These are phyloP conservation scores for Aphyosemion australe DNA, from an alignment of 2,113 vertebrate genomes.

Conservation along the genomic window DNA sequence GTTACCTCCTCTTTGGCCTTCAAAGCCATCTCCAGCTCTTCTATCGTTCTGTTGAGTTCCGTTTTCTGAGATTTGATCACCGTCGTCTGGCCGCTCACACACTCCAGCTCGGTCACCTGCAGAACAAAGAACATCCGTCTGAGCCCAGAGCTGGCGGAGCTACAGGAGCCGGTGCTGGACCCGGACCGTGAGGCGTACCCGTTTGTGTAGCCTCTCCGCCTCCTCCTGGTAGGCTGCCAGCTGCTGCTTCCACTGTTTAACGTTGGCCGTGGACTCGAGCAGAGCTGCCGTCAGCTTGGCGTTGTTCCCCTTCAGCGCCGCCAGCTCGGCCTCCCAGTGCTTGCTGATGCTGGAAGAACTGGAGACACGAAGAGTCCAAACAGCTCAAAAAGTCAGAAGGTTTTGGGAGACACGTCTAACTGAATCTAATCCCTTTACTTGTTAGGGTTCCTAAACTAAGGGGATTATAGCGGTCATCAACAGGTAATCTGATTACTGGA, in stretches of 20 bases:
- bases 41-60: constrained; percentile 95
- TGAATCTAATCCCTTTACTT: no score
- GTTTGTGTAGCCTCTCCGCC: constrained; percentile 93
- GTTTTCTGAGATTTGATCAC: constrained; percentile 93
- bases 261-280: constrained; percentile 96
- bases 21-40: constrained; percentile 89
- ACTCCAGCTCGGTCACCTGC: constrained; percentile 97
- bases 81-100: constrained; percentile 92
- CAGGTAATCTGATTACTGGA: no score
- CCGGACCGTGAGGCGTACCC: constrained; percentile 71
- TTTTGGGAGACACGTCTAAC: no score
- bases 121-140: constrained; percentile 23
- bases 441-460: no score
- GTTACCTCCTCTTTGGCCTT: constrained; percentile 93
- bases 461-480: no score
- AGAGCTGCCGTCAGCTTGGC: constrained; percentile 98
- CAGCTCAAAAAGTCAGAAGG: no score
- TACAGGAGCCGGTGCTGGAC: neutral
- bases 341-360: constrained; percentile 84
- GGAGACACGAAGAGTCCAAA: constrained; percentile 6
- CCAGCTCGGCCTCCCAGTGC: constrained; percentile 97
- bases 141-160: neutral
- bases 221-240: constrained; percentile 96
- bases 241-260: constrained; percentile 99
- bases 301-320: constrained; percentile 95